Evolutionary conservation across 1,140 invertebrate species (phyloP), one percentile per base, ranked within the genome.

Genomic region (Pogonomyrmex barbatus): DNA sequence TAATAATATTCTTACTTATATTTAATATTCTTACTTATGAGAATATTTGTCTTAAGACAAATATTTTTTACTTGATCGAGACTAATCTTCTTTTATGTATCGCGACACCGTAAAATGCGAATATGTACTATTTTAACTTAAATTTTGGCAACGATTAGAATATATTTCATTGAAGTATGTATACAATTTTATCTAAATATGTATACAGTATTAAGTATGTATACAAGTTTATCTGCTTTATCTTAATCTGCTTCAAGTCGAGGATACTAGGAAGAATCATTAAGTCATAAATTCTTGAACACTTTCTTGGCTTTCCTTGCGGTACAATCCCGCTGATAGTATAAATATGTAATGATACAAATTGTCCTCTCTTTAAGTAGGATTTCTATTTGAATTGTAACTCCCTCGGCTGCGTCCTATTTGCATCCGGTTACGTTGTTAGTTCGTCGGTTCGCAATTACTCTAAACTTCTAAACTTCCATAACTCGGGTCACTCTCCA

Each of bases 361-460:
- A 39, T 45, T 52, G 47, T 42, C 39, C n/a, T 67, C 36, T n/a
- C 33, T 36, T 81, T 70, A 68, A 68, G 50, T 81, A 70, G 17
- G 2, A 68, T 56, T 63, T 85, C 5, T 30, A 54, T 8, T 65
- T 39, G 10, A 85, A 78, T 39, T 47, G 45, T 24, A 47, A 60
- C 12, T 75, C n/a, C 24, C n/a, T 45, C 14, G 10, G 17, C 47
- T 47, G n/a, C 12, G 42, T 1, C 30, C 73, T 75, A 83, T 83
- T 75, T 82, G 30, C 33, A 47, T 82, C 30, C 67, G n/a, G 12
- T 75, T 83, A 83, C 54, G 33, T 83, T 78, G 60, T 65, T 85
- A 76, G 47, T 78, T 17, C 45, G 47, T 63, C 8, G 24, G 50
- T 54, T 76, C 36, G 60, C 60, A 63, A 85, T 67, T 78, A 85